These are phyloP conservation scores for Melanostigma gelatinosum DNA, from an alignment of 2,113 vertebrate species.

Conservation along the genomic window DNA sequence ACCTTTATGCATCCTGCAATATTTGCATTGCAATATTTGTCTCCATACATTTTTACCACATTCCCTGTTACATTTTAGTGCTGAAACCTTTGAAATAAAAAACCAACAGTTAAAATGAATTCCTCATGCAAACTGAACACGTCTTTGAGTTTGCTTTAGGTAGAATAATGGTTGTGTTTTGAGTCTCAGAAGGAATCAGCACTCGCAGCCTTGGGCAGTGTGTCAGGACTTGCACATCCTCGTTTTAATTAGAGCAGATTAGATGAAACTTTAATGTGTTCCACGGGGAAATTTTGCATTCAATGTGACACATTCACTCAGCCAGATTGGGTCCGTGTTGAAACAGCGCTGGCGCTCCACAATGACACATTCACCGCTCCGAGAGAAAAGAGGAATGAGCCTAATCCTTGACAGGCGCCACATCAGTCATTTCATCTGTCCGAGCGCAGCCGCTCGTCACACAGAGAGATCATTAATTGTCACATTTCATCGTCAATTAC, in stretches of 20 bases:
- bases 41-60: not conserved
- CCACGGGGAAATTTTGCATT: constrained; percentile 66
- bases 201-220: constrained; percentile 37
- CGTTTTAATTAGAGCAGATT: constrained; percentile 74
- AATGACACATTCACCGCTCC: constrained; percentile 45
- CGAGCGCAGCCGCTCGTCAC: constrained; percentile 37
- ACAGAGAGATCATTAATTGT: constrained; percentile 69
- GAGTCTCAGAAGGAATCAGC: constrained; percentile 20
- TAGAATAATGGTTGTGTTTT: not conserved
- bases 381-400: constrained; percentile 27
- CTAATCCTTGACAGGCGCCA: constrained; percentile 42
- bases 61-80: not conserved
- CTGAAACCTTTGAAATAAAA: not conserved
- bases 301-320: constrained; percentile 67
- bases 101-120: not conserved
- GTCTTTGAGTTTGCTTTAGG: not conserved
- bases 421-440: constrained; percentile 72
- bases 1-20: not conserved
- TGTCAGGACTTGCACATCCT: constrained; percentile 60
- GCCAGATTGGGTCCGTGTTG: constrained; percentile 20
- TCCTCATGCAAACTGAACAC: not conserved
- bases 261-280: constrained; percentile 77
- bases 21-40: not conserved
- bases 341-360: constrained; percentile 40
- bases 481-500: constrained; percentile 63